Base-by-base conservation (phyloP, 2,888 invertebrate genomes). In the Agrotis clavis region DNA sequence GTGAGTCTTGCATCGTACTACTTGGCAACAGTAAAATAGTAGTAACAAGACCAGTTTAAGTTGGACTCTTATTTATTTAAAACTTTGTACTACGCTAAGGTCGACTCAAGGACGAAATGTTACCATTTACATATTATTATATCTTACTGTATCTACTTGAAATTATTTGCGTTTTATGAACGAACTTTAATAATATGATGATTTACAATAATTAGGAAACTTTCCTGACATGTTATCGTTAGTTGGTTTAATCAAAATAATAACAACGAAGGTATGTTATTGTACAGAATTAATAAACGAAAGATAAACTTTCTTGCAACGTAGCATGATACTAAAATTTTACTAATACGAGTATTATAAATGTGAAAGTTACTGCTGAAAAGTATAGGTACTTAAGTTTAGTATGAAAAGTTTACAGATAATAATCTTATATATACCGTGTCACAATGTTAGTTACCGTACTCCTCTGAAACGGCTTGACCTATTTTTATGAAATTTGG, bases 1-100 rank as follows among this genome's bases (percentile, higher is more conserved):
- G 62, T 60, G 56, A 60, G 11, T 50, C 59, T 74, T 80, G 69
- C 80, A 82, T 7, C 30, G 57, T 25, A 71, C n/a, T 21, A 71
- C 67, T 67, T 65, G 47, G 41, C 50, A 74, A 62, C 56, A 19
- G 25, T 51, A 35, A 13, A 6, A 2, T 0, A 30, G n/a, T 35
- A 1, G 1, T n/a, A 57, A 18, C n/a, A 35, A 35, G 3, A 19
- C n/a, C 57, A 57, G 7, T 19, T n/a, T 14, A 19, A n/a, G 4
- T 2, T 19, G 57, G 3, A n/a, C 57, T 57, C n/a, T 35, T 35
- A 57, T n/a, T 35, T n/a, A 5, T n/a, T 35, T n/a, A 13, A 35
- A 35, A 35, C n/a, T 11, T 16, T n/a, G 35, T 35, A 57, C 30
- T 35, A 35, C 35, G 13, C 13, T 13, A 57, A 25, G 57, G n/a